Conservation (phyloP, 2,113 vertebrate genomes). For the Guaruba guarouba region DNA sequence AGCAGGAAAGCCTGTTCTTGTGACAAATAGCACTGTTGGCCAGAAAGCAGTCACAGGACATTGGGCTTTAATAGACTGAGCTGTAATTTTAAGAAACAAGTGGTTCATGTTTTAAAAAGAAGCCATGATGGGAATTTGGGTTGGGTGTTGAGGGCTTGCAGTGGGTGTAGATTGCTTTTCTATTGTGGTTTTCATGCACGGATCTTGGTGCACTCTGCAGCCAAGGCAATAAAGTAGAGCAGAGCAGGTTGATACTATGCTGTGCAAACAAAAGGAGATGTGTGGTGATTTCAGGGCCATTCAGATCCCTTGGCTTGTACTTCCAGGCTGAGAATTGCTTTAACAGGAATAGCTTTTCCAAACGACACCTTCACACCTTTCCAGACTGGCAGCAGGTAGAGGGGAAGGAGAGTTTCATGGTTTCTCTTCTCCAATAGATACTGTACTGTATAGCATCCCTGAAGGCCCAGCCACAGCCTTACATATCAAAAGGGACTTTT, state of each 20-base stretch:
- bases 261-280: neutral
- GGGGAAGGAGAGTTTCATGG: neutral
- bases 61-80: neutral
- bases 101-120: neutral
- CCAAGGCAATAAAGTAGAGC: neutral
- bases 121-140: neutral
- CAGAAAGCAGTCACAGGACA: fast-evolving
- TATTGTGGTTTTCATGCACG: neutral
- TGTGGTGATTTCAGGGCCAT: neutral
- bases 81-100: neutral
- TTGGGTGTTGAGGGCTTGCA: neutral
- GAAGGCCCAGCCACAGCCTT: neutral
- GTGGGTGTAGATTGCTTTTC: neutral
- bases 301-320: neutral
- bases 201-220: neutral
- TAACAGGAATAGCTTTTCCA: neutral
- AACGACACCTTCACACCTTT: neutral
- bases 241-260: neutral
- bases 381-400: neutral
- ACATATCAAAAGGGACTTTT: neutral
- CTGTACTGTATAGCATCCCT: neutral
- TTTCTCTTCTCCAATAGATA: neutral
- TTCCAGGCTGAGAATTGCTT: neutral
- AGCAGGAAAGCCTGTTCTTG: fast-evolving
- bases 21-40: neutral